Evolutionary conservation across 2,113 vertebrate species (phyloP).

Genomic region (Semicossyphus pulcher): DNA sequence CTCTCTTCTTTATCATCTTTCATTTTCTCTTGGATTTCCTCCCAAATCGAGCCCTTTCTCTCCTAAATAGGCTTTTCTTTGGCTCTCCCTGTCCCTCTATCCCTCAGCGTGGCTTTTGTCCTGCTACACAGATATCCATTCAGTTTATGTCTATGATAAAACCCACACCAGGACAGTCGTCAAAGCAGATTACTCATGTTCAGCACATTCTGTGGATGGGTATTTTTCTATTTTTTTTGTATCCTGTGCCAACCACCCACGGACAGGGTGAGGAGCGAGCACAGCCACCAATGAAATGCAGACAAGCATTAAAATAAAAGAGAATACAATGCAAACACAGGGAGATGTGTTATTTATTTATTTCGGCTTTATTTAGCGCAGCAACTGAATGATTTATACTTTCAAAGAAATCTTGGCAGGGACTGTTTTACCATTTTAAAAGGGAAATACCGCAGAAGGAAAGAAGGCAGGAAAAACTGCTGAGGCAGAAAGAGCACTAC

Average conservation of each 20-base stretch:
- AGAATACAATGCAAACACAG: slow-evolving; percentile 41
- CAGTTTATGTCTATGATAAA: slow-evolving; percentile 50
- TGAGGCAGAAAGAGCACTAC: neutral
- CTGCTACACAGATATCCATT: slow-evolving; percentile 48
- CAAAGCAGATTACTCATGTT: slow-evolving; percentile 64
- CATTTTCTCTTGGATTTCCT: slow-evolving; percentile 35
- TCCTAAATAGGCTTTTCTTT: slow-evolving; percentile 40
- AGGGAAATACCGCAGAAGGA: neutral
- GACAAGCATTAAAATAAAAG: slow-evolving; percentile 26
- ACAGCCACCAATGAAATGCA: slow-evolving; percentile 39
- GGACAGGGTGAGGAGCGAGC: slow-evolving; percentile 33
- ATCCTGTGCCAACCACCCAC: slow-evolving; percentile 64
- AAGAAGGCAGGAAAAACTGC: too few relatives aligned
- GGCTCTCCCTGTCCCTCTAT: slow-evolving; percentile 32
- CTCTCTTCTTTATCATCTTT: slow-evolving; percentile 15
- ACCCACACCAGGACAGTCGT: slow-evolving; percentile 58
- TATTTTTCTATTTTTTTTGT: slow-evolving; percentile 19
- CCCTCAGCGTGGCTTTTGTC: slow-evolving; percentile 53
- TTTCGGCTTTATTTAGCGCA: slow-evolving; percentile 31
- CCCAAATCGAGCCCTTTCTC: slow-evolving; percentile 30
- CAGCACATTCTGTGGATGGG: slow-evolving; percentile 41
- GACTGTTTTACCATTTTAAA: neutral
- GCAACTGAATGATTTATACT: slow-evolving; percentile 22
- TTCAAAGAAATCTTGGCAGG: slow-evolving; percentile 21
- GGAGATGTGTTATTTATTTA: slow-evolving; percentile 38